Conservation (phyloP, 2,888 invertebrate genomes). For the Drosophila neotestacea region DNA sequence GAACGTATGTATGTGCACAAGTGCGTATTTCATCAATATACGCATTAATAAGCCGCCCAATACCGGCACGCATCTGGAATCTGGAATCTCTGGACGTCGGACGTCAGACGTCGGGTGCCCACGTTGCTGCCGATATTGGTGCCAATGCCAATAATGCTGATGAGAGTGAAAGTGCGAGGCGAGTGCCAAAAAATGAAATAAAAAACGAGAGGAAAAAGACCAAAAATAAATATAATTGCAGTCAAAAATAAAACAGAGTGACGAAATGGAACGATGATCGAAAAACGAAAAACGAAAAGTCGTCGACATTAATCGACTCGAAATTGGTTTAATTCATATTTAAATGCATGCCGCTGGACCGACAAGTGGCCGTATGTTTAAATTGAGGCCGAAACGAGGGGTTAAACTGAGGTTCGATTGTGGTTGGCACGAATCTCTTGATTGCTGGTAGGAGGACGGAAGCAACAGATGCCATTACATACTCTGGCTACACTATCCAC, state of each 20-base stretch:
- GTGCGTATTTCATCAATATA: conserved; percentile 80
- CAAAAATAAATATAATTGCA: conserved; percentile 77
- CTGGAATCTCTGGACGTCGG: conserved; percentile 62
- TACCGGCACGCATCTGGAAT: conserved; percentile 43
- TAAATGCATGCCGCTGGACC: conserved; percentile 66
- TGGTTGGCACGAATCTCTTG: conserved; percentile 16
- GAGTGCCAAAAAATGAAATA: conserved; percentile 44
- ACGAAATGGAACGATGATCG: conserved; percentile 30
- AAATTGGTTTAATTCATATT: conserved; percentile 83
- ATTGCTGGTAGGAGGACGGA: not conserved
- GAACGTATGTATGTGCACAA: conserved; percentile 43
- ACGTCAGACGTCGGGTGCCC: conserved; percentile 35
- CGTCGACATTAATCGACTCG: conserved; percentile 81
- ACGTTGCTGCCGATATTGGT: conserved; percentile 3
- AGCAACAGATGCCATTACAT: conserved; percentile 65
- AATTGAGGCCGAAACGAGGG: conserved; percentile 5
- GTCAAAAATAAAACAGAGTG: conserved; percentile 41
- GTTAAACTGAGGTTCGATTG: conserved; percentile 7
- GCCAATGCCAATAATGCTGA: conserved; percentile 5
- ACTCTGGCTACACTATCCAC: not conserved
- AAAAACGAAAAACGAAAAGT: conserved; percentile 44
- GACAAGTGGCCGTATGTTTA: conserved; percentile 56
- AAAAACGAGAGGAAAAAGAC: conserved; percentile 31
- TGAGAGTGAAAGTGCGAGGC: conserved; percentile 61
- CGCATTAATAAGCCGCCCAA: conserved; percentile 79